phyloP scores from a whole-genome alignment of 2,797 vertebrate species.

The Leptoclinus maculatus region DNA sequence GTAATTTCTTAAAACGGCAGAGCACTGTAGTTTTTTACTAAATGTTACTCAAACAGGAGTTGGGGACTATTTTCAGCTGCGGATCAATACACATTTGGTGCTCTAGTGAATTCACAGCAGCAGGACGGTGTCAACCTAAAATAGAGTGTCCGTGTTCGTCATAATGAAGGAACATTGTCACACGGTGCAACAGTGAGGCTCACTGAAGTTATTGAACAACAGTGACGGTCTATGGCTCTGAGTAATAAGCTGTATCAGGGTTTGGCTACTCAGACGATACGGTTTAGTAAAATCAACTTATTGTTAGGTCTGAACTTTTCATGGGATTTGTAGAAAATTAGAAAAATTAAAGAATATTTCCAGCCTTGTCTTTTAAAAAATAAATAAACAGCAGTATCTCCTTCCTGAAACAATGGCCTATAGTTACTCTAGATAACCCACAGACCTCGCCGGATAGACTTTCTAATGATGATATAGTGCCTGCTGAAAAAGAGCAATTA shows the following conservation, averaged over 20 bases:
- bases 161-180: background rate
- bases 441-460: background rate
- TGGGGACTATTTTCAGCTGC: background rate
- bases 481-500: background rate
- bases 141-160: background rate
- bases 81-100: background rate
- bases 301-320: background rate
- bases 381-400: background rate
- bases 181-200: background rate
- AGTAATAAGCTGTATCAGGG: background rate
- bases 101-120: background rate
- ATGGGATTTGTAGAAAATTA: background rate
- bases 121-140: too few relatives aligned
- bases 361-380: background rate
- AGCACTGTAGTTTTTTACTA: background rate
- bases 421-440: background rate
- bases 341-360: background rate
- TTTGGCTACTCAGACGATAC: background rate
- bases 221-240: background rate
- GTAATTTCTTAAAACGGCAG: background rate
- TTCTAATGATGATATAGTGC: background rate
- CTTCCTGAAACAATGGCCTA: background rate
- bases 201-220: background rate
- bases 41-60: background rate
- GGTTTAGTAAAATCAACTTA: too few relatives aligned